Evolutionary conservation across 2,113 vertebrate species (phyloP).

Genomic region (Opisthocomus hoazin): DNA sequence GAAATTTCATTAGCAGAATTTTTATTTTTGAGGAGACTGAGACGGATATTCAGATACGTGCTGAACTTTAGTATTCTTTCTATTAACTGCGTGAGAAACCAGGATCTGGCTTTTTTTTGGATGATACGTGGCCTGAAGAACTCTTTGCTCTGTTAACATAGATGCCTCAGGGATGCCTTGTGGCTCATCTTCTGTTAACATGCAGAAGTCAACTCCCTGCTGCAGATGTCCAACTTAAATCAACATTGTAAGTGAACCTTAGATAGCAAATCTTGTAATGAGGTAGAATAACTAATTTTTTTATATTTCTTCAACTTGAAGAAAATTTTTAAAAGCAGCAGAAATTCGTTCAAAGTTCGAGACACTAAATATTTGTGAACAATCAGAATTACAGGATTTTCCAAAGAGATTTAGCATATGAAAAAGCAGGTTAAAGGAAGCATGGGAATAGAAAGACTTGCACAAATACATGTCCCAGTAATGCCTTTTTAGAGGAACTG

Average conservation of each 20-base stretch:
- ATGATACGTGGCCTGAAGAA: background rate
- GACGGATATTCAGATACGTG: background rate
- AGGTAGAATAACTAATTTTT: background rate
- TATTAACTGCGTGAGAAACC: background rate
- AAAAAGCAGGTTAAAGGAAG: background rate
- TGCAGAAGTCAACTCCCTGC: background rate
- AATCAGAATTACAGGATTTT: background rate
- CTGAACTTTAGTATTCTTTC: background rate
- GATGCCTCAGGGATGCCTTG: background rate
- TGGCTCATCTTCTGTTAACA: background rate
- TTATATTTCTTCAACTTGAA: background rate
- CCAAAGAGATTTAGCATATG: background rate
- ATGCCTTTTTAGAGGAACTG: background rate
- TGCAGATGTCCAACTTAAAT: background rate
- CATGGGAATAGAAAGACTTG: background rate
- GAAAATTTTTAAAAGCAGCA: background rate
- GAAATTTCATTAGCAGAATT: background rate
- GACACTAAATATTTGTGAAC: background rate
- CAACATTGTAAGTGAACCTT: background rate
- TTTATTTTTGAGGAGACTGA: accelerated
- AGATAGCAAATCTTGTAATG: background rate
- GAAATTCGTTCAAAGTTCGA: background rate
- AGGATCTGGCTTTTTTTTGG: background rate
- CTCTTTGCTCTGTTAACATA: background rate
- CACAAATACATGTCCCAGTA: background rate